A percentile compares a stretch with the other conserved stretches of the same genome.
Conservation (phyloP, 2,113 vertebrate genomes). For the Grallaria varia region DNA sequence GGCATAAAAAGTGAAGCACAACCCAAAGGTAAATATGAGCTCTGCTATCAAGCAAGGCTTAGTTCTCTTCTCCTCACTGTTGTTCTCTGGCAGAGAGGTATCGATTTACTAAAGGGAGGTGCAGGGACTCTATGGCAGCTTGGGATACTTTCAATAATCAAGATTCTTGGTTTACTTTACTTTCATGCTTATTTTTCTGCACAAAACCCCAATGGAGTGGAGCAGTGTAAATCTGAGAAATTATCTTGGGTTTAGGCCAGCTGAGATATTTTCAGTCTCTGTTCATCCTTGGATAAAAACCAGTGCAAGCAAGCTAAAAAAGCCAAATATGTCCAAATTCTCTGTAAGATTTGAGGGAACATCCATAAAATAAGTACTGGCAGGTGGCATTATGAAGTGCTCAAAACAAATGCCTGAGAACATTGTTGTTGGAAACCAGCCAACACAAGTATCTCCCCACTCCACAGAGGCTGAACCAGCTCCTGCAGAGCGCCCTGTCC, state of each 20-base stretch:
- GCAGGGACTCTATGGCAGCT: not conserved
- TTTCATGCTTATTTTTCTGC: constrained; percentile 62
- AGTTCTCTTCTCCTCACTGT: not conserved
- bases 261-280: constrained; percentile 59
- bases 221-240: constrained; percentile 59
- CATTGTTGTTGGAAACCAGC: constrained; percentile 45
- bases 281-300: constrained; percentile 69
- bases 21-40: not conserved
- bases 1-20: constrained; percentile 20
- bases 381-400: constrained; percentile 57
- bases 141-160: constrained; percentile 36
- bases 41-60: not conserved
- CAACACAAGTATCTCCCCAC: constrained; percentile 5
- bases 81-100: not conserved
- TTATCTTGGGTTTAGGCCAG: constrained; percentile 62
- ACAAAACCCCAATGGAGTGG: not conserved
- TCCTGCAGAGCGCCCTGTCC: not conserved
- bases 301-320: constrained; percentile 59
- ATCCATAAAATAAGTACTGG: constrained; percentile 13
- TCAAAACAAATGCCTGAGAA: constrained; percentile 64
- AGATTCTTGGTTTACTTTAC: constrained; percentile 8
- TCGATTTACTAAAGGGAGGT: constrained; percentile 12
- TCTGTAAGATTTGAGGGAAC: constrained; percentile 10
- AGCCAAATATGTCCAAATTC: constrained; percentile 51
- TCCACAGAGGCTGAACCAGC: not conserved